phyloP scores from a whole-genome alignment of 2,797 vertebrate species.

The Antrozous pallidus region DNA sequence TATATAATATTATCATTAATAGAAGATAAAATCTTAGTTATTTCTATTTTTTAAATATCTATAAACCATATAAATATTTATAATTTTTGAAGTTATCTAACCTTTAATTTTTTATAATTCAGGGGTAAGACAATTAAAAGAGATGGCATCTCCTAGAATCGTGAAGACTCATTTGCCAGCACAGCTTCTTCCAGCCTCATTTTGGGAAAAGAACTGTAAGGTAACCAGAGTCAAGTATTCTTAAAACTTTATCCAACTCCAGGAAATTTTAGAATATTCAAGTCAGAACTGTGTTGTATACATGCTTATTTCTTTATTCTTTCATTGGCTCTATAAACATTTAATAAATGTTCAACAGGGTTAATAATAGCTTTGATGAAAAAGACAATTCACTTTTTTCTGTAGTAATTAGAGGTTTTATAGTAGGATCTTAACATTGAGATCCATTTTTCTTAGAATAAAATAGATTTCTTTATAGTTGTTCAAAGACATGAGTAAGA shows the following conservation, averaged over 20 bases:
- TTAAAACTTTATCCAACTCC: background rate
- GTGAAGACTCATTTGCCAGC: slow-evolving; percentile 91
- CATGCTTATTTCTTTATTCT: background rate
- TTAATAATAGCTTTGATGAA: background rate
- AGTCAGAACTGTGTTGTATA: background rate
- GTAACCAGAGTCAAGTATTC: slow-evolving; percentile 71
- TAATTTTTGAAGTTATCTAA: slow-evolving; percentile 10
- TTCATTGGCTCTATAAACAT: background rate
- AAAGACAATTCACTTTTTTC: background rate
- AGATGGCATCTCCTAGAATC: slow-evolving; percentile 85
- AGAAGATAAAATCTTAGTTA: background rate
- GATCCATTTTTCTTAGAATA: background rate
- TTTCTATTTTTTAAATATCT: background rate
- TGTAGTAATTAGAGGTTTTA: background rate
- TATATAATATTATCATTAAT: background rate
- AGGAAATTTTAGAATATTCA: background rate
- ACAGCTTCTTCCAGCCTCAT: slow-evolving; percentile 87
- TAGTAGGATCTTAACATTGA: background rate
- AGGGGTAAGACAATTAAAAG: slow-evolving; percentile 76
- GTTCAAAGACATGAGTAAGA: background rate
- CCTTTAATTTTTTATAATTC: slow-evolving; percentile 5
- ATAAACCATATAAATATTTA: background rate
- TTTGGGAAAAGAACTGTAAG: slow-evolving; percentile 91
- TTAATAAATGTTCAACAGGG: background rate
- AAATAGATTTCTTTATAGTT: background rate